These are phyloP conservation scores for Glossophaga mutica DNA, from an alignment of 2,797 vertebrate genomes.

Conservation along the genomic window DNA sequence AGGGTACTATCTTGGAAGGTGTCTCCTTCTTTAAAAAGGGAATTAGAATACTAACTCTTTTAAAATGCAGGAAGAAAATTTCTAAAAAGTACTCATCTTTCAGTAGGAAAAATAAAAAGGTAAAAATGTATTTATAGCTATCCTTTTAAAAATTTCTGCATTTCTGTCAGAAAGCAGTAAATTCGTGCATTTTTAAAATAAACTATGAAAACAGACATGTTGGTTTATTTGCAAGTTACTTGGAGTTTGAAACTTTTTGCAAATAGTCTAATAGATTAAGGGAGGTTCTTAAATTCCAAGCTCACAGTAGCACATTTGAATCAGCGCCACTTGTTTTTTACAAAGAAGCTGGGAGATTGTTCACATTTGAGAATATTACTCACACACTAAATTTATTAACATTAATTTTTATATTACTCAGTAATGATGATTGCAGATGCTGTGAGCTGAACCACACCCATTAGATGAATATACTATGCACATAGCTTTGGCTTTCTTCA, in stretches of 20 bases:
- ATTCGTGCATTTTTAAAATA: conserved; percentile 32
- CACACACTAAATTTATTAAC: not conserved
- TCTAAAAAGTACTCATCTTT: conserved; percentile 18
- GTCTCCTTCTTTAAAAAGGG: not conserved
- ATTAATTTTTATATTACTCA: not conserved
- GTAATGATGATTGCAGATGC: not conserved
- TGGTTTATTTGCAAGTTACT: conserved; percentile 33
- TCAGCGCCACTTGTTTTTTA: not conserved
- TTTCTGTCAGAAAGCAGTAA: not conserved
- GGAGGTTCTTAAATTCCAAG: conserved; percentile 18
- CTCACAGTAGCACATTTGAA: not conserved
- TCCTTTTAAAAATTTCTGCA: not conserved
- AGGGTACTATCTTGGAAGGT: not conserved
- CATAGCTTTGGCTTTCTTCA: not conserved
- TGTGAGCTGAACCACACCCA: not conserved
- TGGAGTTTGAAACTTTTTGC: conserved; percentile 35
- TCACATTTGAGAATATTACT: not conserved
- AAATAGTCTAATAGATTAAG: not conserved
- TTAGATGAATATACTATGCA: not conserved
- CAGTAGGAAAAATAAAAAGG: not conserved
- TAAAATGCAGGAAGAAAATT: not conserved
- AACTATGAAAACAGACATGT: not conserved
- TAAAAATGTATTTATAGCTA: not conserved
- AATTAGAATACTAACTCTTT: not conserved
- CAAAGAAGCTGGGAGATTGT: not conserved